Base-by-base conservation (phyloP, 2,888 invertebrate genomes). In the Neoaliturus tenellus region DNA sequence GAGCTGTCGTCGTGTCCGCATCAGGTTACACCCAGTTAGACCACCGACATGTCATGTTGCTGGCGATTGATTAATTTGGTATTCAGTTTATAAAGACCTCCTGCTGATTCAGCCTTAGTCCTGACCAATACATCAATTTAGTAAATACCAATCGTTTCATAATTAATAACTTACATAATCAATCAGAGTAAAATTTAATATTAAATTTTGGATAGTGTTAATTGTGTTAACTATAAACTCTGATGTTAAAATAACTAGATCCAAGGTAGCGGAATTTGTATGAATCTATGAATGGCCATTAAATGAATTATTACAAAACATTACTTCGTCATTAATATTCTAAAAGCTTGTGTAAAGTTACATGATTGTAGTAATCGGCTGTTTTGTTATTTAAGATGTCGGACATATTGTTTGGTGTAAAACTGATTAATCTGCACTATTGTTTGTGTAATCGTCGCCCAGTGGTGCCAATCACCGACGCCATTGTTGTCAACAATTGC, bases 301-400 rank as follows among this genome's bases (percentile, higher is more conserved):
- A n/a, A n/a, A n/a, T n/a, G n/a, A n/a, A n/a, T n/a, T n/a, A n/a
- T n/a, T n/a, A n/a, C n/a, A n/a, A n/a, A n/a, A n/a, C n/a, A n/a
- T n/a, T n/a, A n/a, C n/a, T n/a, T n/a, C n/a, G n/a, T n/a, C n/a
- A n/a, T n/a, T n/a, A n/a, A n/a, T n/a, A n/a, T n/a, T n/a, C n/a
- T n/a, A n/a, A n/a, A n/a, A n/a, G n/a, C n/a, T n/a, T n/a, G n/a
- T n/a, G 44, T 35, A 10, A 44, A 14, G 44, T 6, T 14, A 44
- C 44, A 6, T 44, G 51, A 2, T 51, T 23, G 51, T 10, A 2
- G 10, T 51, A 51, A 51, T 23, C 20, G 62, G 12, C 31, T 62
- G 62, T 62, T 62, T 62, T 62, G 62, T 62, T 17, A 62, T 62
- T 62, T 62, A 62, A 62, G 62, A 62, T 14, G 62, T 31, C 62